Percentiles rank a stretch among this genome's conserved stretches.
These are phyloP conservation scores for Drosophila paucipuncta DNA, from an alignment of 2,888 invertebrate species.

Conservation along the genomic window DNA sequence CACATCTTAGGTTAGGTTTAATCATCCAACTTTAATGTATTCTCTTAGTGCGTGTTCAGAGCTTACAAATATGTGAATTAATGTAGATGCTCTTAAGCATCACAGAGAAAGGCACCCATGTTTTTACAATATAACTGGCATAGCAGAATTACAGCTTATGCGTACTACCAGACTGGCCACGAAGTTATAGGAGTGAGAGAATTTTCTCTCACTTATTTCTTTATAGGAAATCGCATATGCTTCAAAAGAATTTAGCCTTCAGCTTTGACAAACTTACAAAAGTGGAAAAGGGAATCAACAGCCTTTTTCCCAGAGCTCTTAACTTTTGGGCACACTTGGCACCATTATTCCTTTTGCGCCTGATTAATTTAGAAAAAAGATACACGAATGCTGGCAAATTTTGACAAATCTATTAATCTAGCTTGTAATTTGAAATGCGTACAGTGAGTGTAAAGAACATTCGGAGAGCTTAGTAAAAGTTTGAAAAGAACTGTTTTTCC, in stretches of 20 bases:
- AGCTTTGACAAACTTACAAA: neutral
- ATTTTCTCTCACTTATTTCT: neutral
- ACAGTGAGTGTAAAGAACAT: conserved; percentile 13
- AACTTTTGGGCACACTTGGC: too few relatives aligned
- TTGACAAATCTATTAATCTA: conserved; percentile 6
- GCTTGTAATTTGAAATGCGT: neutral
- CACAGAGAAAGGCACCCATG: neutral
- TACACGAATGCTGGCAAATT: neutral
- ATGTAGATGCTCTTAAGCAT: neutral
- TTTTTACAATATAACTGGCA: neutral
- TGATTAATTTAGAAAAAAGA: neutral
- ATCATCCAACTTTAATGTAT: neutral
- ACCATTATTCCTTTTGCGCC: neutral
- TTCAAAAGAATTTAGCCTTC: neutral
- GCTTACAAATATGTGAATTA: neutral
- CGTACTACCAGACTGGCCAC: neutral
- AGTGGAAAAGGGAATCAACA: too few relatives aligned
- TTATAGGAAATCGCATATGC: neutral
- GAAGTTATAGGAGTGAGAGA: neutral
- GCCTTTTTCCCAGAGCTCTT: neutral
- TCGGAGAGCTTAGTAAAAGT: neutral
- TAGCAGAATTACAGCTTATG: neutral
- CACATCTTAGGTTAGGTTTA: conserved; percentile 4
- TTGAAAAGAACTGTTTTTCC: neutral
- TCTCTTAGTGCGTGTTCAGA: neutral